Evolutionary conservation across 2,113 vertebrate species (phyloP), one percentile per base, ranked within the genome.

Genomic region (Odobenus rosmarus): DNA sequence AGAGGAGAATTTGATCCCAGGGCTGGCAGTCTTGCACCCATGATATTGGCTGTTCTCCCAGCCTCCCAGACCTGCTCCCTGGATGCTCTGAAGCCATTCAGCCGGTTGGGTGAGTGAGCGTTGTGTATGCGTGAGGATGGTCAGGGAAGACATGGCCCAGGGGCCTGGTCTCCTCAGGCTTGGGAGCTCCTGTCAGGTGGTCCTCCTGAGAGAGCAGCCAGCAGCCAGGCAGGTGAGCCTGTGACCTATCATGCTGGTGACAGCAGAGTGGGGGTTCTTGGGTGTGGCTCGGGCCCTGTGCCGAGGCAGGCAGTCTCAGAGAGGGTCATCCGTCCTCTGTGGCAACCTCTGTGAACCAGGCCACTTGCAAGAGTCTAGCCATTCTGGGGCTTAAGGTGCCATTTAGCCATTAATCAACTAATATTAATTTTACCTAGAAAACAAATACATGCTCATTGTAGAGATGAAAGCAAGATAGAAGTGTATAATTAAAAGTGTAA

Each of bases 61-160:
- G 4, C 28, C 64, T 39, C 9, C 6, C 0, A 36, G 18, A 11
- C 69, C 49, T 10, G 31, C 53, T 14, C 8, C 55, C 49, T 21
- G 51, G 28, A 26, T 19, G 10, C 10, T 15, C 33, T 18, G 53
- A 59, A 61, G 88, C 24, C 1, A 1, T 62, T 8, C 0, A 1
- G 28, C 3, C 1, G 24, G 31, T 53, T 5, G 28, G 46, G 49
- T 16, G 53, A 86, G 79, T 16, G 53, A 90, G 79, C n/a, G 46
- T 0, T 0, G 1, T 13, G 36, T 39, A 2, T 61, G 19, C 2
- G 0, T 16, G 46, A 90, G 53, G 14, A 74, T 6, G 0, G 10
- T 7, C 51, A 26, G 23, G 42, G 13, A 1, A 84, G 53, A 36
- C 76, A 1, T 8, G 51, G 23, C 62, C 80, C 24, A 2, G 18